Base-by-base conservation (phyloP, 2,888 invertebrate genomes). In the Oscheius sp. region DNA sequence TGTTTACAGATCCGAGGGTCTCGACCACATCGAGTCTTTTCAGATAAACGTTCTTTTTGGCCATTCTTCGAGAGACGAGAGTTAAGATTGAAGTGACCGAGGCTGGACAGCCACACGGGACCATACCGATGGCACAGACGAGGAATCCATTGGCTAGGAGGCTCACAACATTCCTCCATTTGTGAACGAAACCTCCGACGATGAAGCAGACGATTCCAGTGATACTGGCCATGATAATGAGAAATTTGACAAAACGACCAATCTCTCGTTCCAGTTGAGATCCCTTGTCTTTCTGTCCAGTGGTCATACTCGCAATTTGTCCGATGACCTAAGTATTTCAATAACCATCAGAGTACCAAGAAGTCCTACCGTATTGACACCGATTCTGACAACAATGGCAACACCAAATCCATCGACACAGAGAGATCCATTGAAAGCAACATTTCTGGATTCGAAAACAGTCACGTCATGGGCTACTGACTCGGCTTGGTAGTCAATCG, bases 371-470 rank as follows among this genome's bases (percentile, higher is more conserved):
- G 77, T 77, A 3, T 75, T 53, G 9, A 51, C 55, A 3, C 70
- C 77, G 13, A 73, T 73, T 33, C 76, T 65, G 62, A 77, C 72
- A 35, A 77, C 75, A 11, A 77, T 47, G 11, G 68, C 77, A 7
- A 68, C n/a, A 7, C 75, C 77, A 29, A 62, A 60, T 33, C 75
- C 75, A 21, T 75, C 75, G 21, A 75, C 75, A 65, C 75, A 75
- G 37, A 75, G 70, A 1, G 75, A 75, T 13, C 75, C 66, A 42
- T 75, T 75, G 65, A 75, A 75, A 63, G 57, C 83, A 42, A 83
- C 78, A 63, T 83, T 83, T 53, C 75, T 53, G 2, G 81, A 60
- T 48, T 83, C 83, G 55, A 83, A 83, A 35, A 83, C 76, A 58
- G 58, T 77, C 10, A 79, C 72, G 13, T 32, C 62, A 35, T 70